phyloP scores from a whole-genome alignment of 2,113 vertebrate species.

The Oreochromis spilurus region DNA sequence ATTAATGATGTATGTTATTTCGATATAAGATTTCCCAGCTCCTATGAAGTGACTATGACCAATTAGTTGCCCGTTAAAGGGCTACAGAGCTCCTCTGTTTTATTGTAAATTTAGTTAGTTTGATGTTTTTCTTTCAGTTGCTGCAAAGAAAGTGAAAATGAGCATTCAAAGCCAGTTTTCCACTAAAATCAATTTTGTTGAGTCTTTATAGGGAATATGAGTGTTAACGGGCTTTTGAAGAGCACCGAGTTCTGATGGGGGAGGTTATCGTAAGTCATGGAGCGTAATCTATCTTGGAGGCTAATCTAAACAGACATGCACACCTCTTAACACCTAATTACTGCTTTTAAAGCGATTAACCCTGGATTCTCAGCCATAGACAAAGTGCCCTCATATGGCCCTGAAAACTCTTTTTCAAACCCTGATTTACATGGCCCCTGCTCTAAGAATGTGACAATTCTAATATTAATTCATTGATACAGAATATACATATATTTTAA shows the following conservation, averaged over 20 bases:
- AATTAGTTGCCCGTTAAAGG: not conserved
- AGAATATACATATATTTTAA: not conserved
- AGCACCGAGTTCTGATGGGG: slow-evolving; percentile 17
- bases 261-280: slow-evolving; percentile 52
- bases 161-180: not conserved
- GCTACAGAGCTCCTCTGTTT: not conserved
- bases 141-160: not conserved
- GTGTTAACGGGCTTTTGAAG: slow-evolving; percentile 10
- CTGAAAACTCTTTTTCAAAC: slow-evolving; percentile 32
- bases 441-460: not conserved
- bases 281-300: slow-evolving; percentile 48
- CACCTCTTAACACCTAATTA: slow-evolving; percentile 73
- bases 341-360: slow-evolving; percentile 73
- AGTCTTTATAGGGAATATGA: not conserved
- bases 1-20: not conserved
- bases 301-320: slow-evolving; percentile 70
- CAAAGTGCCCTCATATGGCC: slow-evolving; percentile 50
- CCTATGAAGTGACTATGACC: not conserved
- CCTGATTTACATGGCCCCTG: not conserved
- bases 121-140: not conserved
- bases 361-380: slow-evolving; percentile 57
- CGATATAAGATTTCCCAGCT: not conserved
- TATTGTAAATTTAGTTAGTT: not conserved
- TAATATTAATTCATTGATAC: not conserved
- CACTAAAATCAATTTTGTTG: not conserved